Evolutionary conservation across 2,888 invertebrate species (phyloP).

Genomic region (Aspidiotus destructor): DNA sequence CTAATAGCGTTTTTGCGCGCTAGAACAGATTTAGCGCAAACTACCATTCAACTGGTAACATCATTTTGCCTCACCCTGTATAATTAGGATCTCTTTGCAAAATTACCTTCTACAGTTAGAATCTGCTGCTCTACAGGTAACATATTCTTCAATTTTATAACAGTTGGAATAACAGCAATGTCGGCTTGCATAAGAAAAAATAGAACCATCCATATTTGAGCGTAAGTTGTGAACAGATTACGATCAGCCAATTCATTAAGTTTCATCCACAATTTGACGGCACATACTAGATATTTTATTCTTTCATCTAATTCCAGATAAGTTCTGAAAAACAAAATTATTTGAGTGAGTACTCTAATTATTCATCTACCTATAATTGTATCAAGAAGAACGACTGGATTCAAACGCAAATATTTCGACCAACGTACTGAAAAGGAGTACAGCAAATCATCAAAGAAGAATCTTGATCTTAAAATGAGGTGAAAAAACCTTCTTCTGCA

Average conservation of each 20-base stretch:
- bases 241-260: conserved; percentile 35
- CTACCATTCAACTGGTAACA: too few species aligned
- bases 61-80: background rate
- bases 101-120: conserved; percentile 18
- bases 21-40: too few species aligned
- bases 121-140: background rate
- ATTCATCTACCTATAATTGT: too few species aligned
- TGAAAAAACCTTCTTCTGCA: too few species aligned
- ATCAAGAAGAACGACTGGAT: too few species aligned
- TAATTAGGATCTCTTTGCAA: background rate
- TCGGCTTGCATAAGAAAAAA: conserved; percentile 36
- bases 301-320: conserved; percentile 35
- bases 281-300: conserved; percentile 36
- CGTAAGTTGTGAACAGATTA: conserved; percentile 37
- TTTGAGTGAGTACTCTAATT: background rate
- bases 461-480: too few species aligned
- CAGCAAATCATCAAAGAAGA: too few species aligned
- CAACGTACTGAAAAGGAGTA: too few species aligned
- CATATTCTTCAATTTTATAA: conserved; percentile 31
- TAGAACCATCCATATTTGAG: conserved; percentile 36
- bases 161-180: conserved; percentile 35
- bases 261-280: conserved; percentile 37
- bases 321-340: conserved; percentile 29
- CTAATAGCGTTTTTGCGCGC: too few species aligned
- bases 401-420: too few species aligned